Evolutionary conservation across 2,113 vertebrate species (phyloP).

Genomic region (Callaeas wilsoni): DNA sequence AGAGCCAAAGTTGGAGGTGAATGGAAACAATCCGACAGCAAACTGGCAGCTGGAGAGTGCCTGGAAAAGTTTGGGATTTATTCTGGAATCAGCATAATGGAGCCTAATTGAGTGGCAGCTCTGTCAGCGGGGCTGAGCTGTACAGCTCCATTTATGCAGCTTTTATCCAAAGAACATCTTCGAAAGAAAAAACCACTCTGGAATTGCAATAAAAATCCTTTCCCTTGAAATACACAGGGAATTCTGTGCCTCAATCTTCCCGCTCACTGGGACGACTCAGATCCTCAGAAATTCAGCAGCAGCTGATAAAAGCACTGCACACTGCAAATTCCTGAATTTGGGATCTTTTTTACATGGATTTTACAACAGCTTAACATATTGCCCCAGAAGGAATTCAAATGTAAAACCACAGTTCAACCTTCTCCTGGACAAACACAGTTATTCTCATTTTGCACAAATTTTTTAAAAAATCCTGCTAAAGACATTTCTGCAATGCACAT

Average conservation of each 20-base stretch:
- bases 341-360: not conserved
- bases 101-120: not conserved
- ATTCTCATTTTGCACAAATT: not conserved
- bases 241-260: not conserved
- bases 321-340: not conserved
- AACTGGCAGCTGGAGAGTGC: not conserved
- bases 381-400: not conserved
- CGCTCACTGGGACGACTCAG: not conserved
- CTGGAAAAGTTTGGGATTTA: not conserved
- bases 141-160: not conserved
- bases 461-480: not conserved
- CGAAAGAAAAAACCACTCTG: not conserved
- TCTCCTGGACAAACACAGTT: not conserved
- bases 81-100: constrained; percentile 16
- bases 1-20: constrained; percentile 57
- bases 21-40: not conserved
- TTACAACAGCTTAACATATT: not conserved
- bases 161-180: not conserved
- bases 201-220: not conserved
- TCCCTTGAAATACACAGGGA: not conserved
- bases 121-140: not conserved
- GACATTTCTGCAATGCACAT: not conserved
- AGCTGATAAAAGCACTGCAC: not conserved
- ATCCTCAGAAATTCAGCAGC: not conserved
- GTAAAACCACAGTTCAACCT: not conserved